Conservation (phyloP, 1,140 invertebrate species). For the Liolophura sinensis region DNA sequence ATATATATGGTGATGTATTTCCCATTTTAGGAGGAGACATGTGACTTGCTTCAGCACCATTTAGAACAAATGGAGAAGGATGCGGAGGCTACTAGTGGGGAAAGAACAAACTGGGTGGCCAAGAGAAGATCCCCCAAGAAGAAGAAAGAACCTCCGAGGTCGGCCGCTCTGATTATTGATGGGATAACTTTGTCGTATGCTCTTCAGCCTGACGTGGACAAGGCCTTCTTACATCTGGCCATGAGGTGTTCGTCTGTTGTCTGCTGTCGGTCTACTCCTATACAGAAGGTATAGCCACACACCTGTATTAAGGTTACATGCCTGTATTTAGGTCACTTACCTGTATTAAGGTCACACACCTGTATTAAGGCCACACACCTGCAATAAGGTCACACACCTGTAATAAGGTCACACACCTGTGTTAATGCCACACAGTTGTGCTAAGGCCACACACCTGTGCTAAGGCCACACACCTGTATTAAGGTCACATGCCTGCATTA, state of each 20-base stretch:
- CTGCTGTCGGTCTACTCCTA: slow-evolving; percentile 57
- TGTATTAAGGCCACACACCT: too few species aligned
- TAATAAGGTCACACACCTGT: too few species aligned
- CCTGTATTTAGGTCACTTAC: too few species aligned
- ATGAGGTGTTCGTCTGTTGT: slow-evolving; percentile 55
- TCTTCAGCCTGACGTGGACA: slow-evolving; percentile 62
- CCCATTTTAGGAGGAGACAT: slow-evolving; percentile 29
- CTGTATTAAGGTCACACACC: too few species aligned
- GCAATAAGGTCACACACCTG: too few species aligned
- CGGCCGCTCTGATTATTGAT: slow-evolving; percentile 86
- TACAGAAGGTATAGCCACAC: slow-evolving; percentile 50
- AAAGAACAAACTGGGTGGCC: slow-evolving; percentile 8
- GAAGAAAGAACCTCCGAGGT: slow-evolving; percentile 20
- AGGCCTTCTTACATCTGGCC: slow-evolving; percentile 45
- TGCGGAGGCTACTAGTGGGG: slow-evolving; percentile 6
- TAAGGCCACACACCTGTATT: too few species aligned
- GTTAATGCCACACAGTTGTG: too few species aligned
- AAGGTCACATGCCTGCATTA: too few species aligned
- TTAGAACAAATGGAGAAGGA: slow-evolving; percentile 33
- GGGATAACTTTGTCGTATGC: slow-evolving; percentile 89
- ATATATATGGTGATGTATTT: too few species aligned
- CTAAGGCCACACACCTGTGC: too few species aligned
- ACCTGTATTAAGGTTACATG: too few species aligned
- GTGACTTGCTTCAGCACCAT: slow-evolving; percentile 33
- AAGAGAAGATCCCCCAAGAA: slow-evolving; percentile 40